phyloP scores from a whole-genome alignment of 2,113 vertebrate species.

The Nycticryphes semicollaris region DNA sequence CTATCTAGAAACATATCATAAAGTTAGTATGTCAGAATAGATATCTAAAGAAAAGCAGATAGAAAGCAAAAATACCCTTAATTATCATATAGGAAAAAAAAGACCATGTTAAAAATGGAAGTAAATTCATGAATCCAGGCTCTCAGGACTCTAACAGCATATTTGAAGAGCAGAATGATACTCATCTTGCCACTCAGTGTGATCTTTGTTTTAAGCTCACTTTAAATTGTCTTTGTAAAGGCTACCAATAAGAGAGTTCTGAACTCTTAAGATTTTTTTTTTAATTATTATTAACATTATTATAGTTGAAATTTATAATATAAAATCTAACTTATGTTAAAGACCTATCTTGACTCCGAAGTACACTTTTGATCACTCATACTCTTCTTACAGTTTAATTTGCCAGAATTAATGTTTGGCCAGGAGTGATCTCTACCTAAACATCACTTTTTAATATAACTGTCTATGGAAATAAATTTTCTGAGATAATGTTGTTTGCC shows the following conservation, averaged over 20 bases:
- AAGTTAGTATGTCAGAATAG: neutral
- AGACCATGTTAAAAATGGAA: neutral
- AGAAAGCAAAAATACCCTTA: neutral
- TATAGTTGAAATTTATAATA: neutral
- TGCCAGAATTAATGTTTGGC: conserved; percentile 15
- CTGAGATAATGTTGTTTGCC: conserved; percentile 17
- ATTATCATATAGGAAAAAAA: neutral
- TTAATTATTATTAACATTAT: neutral
- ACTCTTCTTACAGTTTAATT: neutral
- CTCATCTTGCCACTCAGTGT: neutral
- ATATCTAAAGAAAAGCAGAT: neutral
- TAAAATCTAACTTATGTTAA: neutral
- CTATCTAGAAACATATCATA: neutral
- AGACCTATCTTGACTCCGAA: neutral
- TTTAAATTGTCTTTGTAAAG: neutral
- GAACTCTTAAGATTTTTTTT: neutral
- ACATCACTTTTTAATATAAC: neutral
- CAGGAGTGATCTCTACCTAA: conserved; percentile 2
- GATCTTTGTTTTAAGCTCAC: neutral
- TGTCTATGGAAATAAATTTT: conserved; percentile 23
- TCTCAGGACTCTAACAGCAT: neutral
- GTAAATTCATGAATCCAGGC: neutral
- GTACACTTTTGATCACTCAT: neutral
- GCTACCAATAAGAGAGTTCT: neutral
- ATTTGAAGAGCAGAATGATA: neutral